These are phyloP conservation scores for Drepanosiphum platanoidis DNA, from an alignment of 2,888 invertebrate species.

Conservation along the genomic window DNA sequence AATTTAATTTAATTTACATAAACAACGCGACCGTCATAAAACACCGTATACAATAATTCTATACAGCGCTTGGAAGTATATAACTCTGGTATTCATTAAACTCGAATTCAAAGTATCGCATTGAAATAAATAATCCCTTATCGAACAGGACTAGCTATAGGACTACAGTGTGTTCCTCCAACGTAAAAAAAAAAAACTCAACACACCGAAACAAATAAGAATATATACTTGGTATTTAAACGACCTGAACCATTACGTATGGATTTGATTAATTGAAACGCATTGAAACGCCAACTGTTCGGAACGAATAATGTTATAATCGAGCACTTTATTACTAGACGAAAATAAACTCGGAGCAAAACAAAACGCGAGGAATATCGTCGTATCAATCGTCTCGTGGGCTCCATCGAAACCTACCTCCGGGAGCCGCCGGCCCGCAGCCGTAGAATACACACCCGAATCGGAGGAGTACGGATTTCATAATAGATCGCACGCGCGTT, in stretches of 20 bases:
- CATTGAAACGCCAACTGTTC: constrained; percentile 1
- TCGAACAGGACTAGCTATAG: background rate
- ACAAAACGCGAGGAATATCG: too few relatives aligned
- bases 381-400: too few relatives aligned
- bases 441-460: background rate
- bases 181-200: background rate
- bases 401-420: too few relatives aligned
- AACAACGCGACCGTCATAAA: too few relatives aligned
- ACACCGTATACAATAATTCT: too few relatives aligned
- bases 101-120: background rate
- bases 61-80: too few relatives aligned
- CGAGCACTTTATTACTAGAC: constrained; percentile 1
- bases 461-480: background rate
- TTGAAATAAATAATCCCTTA: background rate
- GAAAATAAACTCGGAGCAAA: background rate
- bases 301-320: constrained; percentile 36
- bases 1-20: too few relatives aligned
- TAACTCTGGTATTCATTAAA: too few relatives aligned
- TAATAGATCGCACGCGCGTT: background rate
- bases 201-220: background rate
- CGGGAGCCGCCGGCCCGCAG: background rate
- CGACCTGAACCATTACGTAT: background rate
- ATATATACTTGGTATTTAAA: constrained; percentile 14
- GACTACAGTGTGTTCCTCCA: background rate
- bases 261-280: constrained; percentile 42